Evolutionary conservation across 92 coral and sea anemone species (phyloP).

Genomic region (Montipora capitata): DNA sequence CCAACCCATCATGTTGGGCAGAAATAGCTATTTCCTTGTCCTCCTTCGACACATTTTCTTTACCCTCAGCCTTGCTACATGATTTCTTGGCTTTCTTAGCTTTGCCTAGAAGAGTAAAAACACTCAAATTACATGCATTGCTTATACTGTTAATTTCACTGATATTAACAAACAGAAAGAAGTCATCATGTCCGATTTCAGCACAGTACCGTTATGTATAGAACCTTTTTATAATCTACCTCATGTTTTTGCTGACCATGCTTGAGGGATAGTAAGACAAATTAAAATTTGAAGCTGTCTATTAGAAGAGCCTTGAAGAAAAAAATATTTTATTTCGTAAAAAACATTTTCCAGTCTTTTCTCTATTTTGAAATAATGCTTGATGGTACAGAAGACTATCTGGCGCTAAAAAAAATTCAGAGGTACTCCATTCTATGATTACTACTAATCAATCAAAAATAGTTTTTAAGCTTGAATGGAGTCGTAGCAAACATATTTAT

Average conservation of each 20-base stretch:
- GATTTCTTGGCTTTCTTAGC: slow-evolving; percentile 22
- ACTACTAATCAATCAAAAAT: slow-evolving; percentile 10
- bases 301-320: too few species aligned
- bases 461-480: not conserved
- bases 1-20: slow-evolving; percentile 45
- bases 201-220: too few species aligned
- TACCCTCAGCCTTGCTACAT: slow-evolving; percentile 2
- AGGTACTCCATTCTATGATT: not conserved
- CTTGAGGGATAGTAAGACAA: not conserved
- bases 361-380: too few species aligned
- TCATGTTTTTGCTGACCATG: too few species aligned
- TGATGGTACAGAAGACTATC: not conserved
- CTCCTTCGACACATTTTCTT: slow-evolving; percentile 7
- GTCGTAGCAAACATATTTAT: not conserved
- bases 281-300: too few species aligned
- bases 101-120: not conserved
- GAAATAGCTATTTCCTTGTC: slow-evolving; percentile 37
- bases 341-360: not conserved
- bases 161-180: too few species aligned
- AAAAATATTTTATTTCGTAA: too few species aligned
- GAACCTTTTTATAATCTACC: too few species aligned
- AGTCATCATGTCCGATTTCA: too few species aligned
- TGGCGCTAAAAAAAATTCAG: not conserved
- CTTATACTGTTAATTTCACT: slow-evolving; percentile 1
- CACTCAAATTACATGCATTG: not conserved